A percentile compares a stretch with the other conserved stretches of the same genome.
Evolutionary conservation across 2,113 vertebrate species (phyloP).

Genomic region (Myiagra hebetior): DNA sequence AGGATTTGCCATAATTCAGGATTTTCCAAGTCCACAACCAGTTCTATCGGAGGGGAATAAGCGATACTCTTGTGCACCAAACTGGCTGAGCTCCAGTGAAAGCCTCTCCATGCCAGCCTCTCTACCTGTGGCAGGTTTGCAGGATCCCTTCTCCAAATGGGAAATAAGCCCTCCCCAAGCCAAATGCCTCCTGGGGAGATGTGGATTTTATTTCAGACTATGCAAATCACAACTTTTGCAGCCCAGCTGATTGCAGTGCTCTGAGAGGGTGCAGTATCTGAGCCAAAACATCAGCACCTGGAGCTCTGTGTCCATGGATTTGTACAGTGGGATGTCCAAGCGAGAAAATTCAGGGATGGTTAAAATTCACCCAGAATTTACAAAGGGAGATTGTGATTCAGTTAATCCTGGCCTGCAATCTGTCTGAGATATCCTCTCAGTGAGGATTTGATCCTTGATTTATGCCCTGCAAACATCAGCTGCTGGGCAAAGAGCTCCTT

Average conservation of each 20-base stretch:
- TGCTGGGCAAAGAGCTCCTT: neutral
- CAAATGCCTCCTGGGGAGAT: neutral
- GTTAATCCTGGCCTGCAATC: neutral
- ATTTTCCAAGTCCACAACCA: neutral
- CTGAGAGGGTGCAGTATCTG: accelerated
- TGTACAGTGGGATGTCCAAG: neutral
- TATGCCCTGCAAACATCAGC: neutral
- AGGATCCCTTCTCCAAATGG: neutral
- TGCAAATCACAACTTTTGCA: neutral
- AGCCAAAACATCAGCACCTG: neutral
- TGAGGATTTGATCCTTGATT: neutral
- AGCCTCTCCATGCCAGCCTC: neutral
- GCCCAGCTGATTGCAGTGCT: neutral
- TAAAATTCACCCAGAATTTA: neutral
- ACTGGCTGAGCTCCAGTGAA: neutral
- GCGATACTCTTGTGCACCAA: neutral
- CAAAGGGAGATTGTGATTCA: neutral
- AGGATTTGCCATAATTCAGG: neutral
- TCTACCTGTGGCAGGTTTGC: neutral
- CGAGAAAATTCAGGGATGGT: neutral
- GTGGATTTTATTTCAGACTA: neutral
- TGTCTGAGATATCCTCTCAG: accelerated
- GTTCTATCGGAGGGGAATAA: neutral
- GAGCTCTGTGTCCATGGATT: neutral
- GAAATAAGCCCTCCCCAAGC: neutral